Evolutionary conservation across 2,888 invertebrate genomes (phyloP), one percentile per base, ranked within the genome.

Genomic region (Scaptomyza polygonia): DNA sequence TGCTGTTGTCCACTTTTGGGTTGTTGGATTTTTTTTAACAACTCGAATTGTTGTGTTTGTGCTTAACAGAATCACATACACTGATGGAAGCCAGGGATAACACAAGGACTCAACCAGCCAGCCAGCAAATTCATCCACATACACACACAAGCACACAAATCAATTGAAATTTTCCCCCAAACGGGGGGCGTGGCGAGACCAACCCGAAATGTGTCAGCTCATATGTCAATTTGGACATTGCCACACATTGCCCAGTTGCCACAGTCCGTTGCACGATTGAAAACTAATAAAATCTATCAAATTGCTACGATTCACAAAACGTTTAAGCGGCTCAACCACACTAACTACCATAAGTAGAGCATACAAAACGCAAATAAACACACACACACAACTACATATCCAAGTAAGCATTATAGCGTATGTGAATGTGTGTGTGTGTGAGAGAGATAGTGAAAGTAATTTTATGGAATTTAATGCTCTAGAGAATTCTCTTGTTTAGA

Each of bases 151-250:
- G 9, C 39, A 43, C 62, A 53, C 71, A 75, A 76, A 77, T 81
- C 77, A 81, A 73, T 80, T 73, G 62, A 42, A 55, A 54, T 52
- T 67, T 52, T 30, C 30, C 32, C 39, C 39, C 39, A 16, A 48
- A 0, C 6, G 49, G 54, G 45, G 58, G 57, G 64, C 55, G 52
- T 56, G 70, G 68, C 67, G 3, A 34, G 36, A 36, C 14, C 16
- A 16, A 16, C 71, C 63, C 64, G 54, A 67, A 79, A 63, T 79
- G 71, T 82, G 82, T 57, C 72, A 71, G 59, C 76, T 72, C 72
- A 71, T 71, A 82, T 77, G 82, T 71, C 79, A 75, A 77, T 79
- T 82, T 71, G 64, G 62, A 56, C 39, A 39, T 71, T 49, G 63
- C 75, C 55, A 53, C 43, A 61, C 39, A 39, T 39, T 36, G 36